Evolutionary conservation across 1,140 invertebrate species (phyloP).

Genomic region (Contarinia nasturtii): DNA sequence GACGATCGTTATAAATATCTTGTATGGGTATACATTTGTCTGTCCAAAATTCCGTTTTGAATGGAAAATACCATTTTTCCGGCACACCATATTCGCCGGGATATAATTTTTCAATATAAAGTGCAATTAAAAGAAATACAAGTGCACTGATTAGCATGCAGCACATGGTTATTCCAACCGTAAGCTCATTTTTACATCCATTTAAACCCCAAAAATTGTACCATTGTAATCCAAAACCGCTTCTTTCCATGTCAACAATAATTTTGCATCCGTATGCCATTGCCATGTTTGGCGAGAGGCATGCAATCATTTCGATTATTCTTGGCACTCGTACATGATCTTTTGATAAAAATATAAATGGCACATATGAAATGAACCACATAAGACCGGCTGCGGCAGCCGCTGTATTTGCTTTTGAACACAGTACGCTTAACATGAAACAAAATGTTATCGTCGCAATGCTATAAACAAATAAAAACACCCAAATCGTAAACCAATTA

Average conservation of each 20-base stretch:
- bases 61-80: constrained; percentile 53
- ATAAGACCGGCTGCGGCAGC: constrained; percentile 34
- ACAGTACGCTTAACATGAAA: constrained; percentile 42
- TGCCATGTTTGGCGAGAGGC: constrained; percentile 35
- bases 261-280: constrained; percentile 52
- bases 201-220: constrained; percentile 39
- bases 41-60: constrained; percentile 34
- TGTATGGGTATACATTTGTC: constrained; percentile 10
- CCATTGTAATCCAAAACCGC: constrained; percentile 41
- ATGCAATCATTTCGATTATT: constrained; percentile 1
- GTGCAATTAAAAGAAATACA: constrained; percentile 42
- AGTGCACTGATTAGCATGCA: constrained; percentile 44
- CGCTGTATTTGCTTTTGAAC: constrained; percentile 30
- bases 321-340: neutral
- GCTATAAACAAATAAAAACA: constrained; percentile 30
- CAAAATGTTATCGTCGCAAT: constrained; percentile 33
- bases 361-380: constrained; percentile 32
- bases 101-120: constrained; percentile 56
- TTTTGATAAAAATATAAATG: constrained; percentile 17
- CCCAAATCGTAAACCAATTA: constrained; percentile 24
- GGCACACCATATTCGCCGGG: constrained; percentile 51
- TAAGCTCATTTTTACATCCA: constrained; percentile 51
- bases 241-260: constrained; percentile 43
- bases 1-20: constrained; percentile 2
- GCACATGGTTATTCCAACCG: constrained; percentile 38